Conservation (phyloP, 2,113 vertebrate species). For the Columba livia region DNA sequence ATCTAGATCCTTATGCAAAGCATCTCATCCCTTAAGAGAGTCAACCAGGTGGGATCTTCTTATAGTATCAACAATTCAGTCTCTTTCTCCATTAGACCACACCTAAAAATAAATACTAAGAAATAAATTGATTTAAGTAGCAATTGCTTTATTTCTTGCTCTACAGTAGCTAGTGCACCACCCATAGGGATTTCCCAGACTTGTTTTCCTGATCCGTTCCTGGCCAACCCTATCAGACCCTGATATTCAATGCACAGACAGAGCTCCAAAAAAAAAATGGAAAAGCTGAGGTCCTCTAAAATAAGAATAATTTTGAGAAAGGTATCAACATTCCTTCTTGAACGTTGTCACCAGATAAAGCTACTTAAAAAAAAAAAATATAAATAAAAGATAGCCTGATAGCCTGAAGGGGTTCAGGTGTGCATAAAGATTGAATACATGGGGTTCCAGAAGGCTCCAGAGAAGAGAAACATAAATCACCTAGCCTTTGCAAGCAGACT, state of each 20-base stretch:
- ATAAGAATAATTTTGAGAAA: neutral
- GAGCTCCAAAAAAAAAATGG: neutral
- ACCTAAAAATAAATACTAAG: neutral
- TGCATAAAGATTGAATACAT: neutral
- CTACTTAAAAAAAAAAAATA: neutral
- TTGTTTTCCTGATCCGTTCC: fast-evolving
- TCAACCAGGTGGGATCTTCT: neutral
- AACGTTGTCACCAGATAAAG: neutral
- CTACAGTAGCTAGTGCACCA: neutral
- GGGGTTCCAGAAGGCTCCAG: neutral
- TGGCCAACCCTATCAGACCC: fast-evolving
- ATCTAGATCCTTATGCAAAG: neutral
- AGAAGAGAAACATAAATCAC: neutral
- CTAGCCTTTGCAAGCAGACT: neutral
- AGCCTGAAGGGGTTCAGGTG: neutral
- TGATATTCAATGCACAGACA: neutral
- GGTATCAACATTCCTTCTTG: neutral
- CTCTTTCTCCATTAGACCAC: fast-evolving
- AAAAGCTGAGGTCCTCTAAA: neutral
- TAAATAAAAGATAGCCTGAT: neutral
- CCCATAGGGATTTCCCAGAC: neutral
- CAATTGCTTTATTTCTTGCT: neutral
- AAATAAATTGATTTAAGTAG: neutral
- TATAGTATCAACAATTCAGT: neutral
- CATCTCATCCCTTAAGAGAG: fast-evolving